Conservation (phyloP, 2,888 invertebrate species). For the Junonia oenone region DNA sequence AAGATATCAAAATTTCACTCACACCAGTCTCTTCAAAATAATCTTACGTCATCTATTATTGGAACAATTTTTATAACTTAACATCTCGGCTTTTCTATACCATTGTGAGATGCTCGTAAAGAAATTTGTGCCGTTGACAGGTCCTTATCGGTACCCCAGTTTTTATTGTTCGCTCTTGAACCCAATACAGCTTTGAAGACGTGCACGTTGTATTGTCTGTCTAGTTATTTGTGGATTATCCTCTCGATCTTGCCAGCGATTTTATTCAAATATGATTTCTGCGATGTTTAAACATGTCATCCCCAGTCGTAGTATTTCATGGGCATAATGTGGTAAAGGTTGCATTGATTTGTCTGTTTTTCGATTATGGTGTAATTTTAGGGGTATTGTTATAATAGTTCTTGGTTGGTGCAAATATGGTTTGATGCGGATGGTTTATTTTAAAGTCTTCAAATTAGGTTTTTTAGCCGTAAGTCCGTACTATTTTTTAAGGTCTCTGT, state of each 20-base stretch:
- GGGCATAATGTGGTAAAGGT: background rate
- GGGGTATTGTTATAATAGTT: background rate
- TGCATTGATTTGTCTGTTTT: background rate
- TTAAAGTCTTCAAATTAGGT: too few relatives aligned
- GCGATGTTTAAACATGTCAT: background rate
- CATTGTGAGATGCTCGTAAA: slow-evolving; percentile 7
- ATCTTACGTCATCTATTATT: background rate
- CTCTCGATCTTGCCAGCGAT: background rate
- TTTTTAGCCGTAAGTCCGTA: too few relatives aligned
- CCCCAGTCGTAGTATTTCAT: background rate
- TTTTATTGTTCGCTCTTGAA: slow-evolving; percentile 16
- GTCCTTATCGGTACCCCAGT: slow-evolving; percentile 15
- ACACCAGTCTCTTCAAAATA: background rate
- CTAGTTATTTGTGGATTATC: slow-evolving; percentile 5
- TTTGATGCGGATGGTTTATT: too few relatives aligned
- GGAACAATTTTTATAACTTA: background rate
- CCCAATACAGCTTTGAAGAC: slow-evolving; percentile 14
- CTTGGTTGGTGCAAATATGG: too few relatives aligned
- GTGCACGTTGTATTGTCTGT: slow-evolving; percentile 6
- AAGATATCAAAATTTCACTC: too few relatives aligned
- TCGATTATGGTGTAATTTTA: background rate
- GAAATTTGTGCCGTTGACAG: slow-evolving; percentile 18
- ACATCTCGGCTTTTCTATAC: slow-evolving; percentile 7
- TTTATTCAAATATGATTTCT: background rate
- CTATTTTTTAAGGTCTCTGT: too few relatives aligned